Conservation (phyloP, 2,113 vertebrate genomes). For the Saiga tatarica region DNA sequence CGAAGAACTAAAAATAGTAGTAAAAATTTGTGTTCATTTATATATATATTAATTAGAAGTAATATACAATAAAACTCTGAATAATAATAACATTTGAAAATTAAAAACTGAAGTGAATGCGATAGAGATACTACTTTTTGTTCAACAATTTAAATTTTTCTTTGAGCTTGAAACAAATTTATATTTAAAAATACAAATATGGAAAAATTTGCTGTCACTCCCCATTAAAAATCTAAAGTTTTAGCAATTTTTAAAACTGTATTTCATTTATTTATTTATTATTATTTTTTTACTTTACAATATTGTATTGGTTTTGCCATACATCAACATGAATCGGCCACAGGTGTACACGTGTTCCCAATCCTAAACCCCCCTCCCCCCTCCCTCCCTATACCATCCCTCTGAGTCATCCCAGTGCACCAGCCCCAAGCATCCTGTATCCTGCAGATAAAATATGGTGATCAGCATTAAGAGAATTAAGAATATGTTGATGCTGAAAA, state of each 20-base stretch:
- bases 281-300: no score
- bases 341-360: no score
- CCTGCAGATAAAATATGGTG: neutral
- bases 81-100: neutral
- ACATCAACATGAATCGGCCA: no score
- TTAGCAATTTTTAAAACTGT: neutral
- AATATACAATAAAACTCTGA: neutral
- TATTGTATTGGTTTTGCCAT: no score
- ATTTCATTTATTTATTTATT: neutral
- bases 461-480: neutral
- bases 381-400: no score
- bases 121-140: neutral
- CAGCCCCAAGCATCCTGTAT: no score
- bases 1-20: neutral
- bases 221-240: neutral
- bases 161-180: neutral
- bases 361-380: no score
- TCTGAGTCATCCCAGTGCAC: no score
- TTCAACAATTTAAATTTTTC: neutral
- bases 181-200: constrained; percentile 9
- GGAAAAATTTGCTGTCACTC: neutral
- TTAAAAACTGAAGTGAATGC: neutral
- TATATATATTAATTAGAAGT: neutral
- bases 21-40: neutral
- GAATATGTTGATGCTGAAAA: neutral